Conservation (phyloP, 2,113 vertebrate species). For the Antennarius striatus region DNA sequence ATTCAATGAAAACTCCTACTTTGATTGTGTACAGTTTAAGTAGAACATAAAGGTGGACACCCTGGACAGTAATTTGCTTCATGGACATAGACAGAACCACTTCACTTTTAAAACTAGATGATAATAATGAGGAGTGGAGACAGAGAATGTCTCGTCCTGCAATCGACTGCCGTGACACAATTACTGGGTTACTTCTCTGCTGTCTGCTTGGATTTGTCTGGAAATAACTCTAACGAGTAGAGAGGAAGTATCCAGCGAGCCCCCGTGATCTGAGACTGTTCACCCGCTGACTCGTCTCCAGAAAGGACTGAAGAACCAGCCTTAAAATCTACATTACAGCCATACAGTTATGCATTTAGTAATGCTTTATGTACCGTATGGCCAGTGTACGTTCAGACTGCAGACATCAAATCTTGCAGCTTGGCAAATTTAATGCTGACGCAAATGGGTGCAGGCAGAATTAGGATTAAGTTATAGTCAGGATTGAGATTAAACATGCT, state of each 20-base stretch:
- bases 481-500: conserved; percentile 24
- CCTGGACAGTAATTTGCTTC: no score
- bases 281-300: background rate
- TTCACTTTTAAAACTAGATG: conserved; percentile 1
- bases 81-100: no score
- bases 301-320: no score
- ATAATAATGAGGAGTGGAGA: background rate
- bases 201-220: conserved; percentile 40
- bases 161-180: conserved; percentile 38
- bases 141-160: conserved; percentile 2
- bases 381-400: no score
- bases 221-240: conserved; percentile 29
- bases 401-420: background rate
- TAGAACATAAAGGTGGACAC: no score
- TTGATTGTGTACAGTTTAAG: no score
- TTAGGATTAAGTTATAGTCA: conserved; percentile 34
- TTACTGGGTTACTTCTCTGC: conserved; percentile 21
- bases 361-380: no score
- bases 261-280: conserved; percentile 12
- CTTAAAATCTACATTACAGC: no score
- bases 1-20: no score
- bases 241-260: conserved; percentile 2
- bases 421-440: conserved; percentile 23
- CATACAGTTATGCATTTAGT: no score
- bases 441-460: conserved; percentile 7